Evolutionary conservation across 2,113 vertebrate species (phyloP).

Genomic region (Lophius piscatorius): DNA sequence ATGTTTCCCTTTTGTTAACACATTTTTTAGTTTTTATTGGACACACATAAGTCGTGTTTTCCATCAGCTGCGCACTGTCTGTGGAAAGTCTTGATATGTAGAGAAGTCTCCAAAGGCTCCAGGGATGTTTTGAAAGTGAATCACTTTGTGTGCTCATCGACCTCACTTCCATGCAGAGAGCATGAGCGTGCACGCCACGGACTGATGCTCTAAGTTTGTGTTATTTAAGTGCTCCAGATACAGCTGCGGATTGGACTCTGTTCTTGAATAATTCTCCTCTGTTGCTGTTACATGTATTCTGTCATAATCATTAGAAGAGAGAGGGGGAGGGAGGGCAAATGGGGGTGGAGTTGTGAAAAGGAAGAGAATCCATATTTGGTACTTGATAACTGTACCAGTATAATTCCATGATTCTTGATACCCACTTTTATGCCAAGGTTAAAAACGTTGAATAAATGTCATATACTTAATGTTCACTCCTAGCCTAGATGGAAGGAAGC

Average conservation of each 20-base stretch:
- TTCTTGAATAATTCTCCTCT: slow-evolving; percentile 54
- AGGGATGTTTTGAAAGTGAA: slow-evolving; percentile 49
- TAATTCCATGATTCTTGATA: too few relatives aligned
- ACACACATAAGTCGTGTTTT: neutral
- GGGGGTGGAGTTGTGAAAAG: slow-evolving; percentile 19
- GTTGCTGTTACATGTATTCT: slow-evolving; percentile 44
- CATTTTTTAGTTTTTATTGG: slow-evolving; percentile 4
- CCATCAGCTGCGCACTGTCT: too few relatives aligned
- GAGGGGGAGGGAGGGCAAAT: slow-evolving; percentile 30
- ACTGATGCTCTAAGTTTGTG: slow-evolving; percentile 9
- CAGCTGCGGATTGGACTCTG: slow-evolving; percentile 42
- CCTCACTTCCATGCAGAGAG: slow-evolving; percentile 6
- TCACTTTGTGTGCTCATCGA: slow-evolving; percentile 31
- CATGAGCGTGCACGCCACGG: neutral
- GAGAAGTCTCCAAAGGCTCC: slow-evolving; percentile 15
- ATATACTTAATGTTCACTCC: too few relatives aligned
- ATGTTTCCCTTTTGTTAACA: too few relatives aligned
- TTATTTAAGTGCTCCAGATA: slow-evolving; percentile 42
- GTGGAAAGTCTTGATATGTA: too few relatives aligned
- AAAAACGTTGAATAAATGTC: too few relatives aligned
- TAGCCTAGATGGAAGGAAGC: too few relatives aligned
- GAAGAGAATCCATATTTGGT: slow-evolving; percentile 35
- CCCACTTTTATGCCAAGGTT: too few relatives aligned
- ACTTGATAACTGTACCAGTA: slow-evolving; percentile 10
- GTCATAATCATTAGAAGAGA: slow-evolving; percentile 34